Base-by-base conservation (phyloP, 2,888 invertebrate species). In the Athalia rosae region DNA sequence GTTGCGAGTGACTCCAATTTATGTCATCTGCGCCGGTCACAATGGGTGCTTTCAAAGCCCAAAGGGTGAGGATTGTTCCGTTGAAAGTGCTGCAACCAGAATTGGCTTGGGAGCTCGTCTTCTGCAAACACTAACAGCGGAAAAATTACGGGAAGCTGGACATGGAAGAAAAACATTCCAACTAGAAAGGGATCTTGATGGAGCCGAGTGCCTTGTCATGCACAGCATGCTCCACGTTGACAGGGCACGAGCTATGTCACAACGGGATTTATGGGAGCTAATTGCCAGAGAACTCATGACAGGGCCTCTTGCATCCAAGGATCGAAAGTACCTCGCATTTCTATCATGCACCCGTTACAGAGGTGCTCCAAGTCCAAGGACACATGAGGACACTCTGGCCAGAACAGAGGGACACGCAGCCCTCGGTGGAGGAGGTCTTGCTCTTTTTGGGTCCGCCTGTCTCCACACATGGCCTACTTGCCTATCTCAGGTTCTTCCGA, bases 351-450 rank as follows among this genome's bases (percentile, higher is more conserved):
- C 98, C 0, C 92, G 94, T 84, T 97, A 95, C 89, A 91, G 93
- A 84, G 94, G 94, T 4, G 91, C 92, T 3, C 92, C 93, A 69
- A 92, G 92, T 80, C 92, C 93, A 63, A 92, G 92, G 88, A 93
- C 93, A 0, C 94, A 95, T 86, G 93, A 94, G 71, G 95, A 94
- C 87, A 93, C 94, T 48, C 91, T 94, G 83, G 91, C 92, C 2
- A 91, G 94, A 81, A 94, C 95, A 6, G 93, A 94, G 87, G 97
- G 94, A 0, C 95, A 97, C 89, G 96, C 96, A n/a, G 98, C 98
- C 0, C 91, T 98, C 78, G 98, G 98, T 58, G 96, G 96, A 13
- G 98, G 98, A 45, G 98, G 98, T 0, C 91, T 99, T 79, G 98
- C 98, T 6, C 90, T 98, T 11, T 96, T 98, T 87, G 97, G 98